phyloP scores from a whole-genome alignment of 2,797 vertebrate genomes.

The Gallinago solitaria region DNA sequence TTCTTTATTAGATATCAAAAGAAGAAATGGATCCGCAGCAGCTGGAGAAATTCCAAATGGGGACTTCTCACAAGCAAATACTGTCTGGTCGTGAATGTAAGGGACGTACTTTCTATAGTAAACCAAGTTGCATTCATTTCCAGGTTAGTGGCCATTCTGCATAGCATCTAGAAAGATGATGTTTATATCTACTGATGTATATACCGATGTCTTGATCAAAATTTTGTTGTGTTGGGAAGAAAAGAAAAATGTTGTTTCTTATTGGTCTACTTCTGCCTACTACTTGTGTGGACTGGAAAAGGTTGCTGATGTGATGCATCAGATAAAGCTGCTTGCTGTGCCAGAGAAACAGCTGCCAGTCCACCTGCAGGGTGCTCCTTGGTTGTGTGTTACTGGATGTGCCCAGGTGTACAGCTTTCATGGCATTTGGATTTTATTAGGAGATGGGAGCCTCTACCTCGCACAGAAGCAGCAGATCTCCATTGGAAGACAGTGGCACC shows the following conservation, averaged over 20 bases:
- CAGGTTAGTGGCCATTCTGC: conserved; percentile 79
- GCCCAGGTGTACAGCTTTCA: neutral
- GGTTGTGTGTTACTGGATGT: too few relatives aligned
- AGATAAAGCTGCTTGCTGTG: neutral
- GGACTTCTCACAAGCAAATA: conserved; percentile 64
- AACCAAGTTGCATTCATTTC: conserved; percentile 86
- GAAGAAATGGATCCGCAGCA: conserved; percentile 49
- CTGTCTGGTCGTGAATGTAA: conserved; percentile 73
- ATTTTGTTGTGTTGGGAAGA: neutral
- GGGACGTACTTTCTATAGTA: conserved; percentile 85
- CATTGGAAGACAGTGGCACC: neutral
- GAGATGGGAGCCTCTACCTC: neutral
- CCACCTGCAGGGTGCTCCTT: neutral
- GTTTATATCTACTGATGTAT: neutral
- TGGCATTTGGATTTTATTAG: neutral
- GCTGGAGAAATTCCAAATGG: neutral
- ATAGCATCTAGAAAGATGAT: neutral
- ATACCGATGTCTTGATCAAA: neutral
- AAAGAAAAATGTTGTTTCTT: neutral
- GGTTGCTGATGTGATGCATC: neutral
- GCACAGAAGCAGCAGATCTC: neutral
- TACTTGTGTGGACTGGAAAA: neutral
- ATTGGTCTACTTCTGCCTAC: neutral
- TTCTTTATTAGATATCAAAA: conserved; percentile 49
- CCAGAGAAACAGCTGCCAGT: neutral